Percentiles rank a stretch among this genome's conserved stretches.
These are phyloP conservation scores for Perccottus glenii DNA, from an alignment of 2,113 vertebrate genomes.

Conservation along the genomic window DNA sequence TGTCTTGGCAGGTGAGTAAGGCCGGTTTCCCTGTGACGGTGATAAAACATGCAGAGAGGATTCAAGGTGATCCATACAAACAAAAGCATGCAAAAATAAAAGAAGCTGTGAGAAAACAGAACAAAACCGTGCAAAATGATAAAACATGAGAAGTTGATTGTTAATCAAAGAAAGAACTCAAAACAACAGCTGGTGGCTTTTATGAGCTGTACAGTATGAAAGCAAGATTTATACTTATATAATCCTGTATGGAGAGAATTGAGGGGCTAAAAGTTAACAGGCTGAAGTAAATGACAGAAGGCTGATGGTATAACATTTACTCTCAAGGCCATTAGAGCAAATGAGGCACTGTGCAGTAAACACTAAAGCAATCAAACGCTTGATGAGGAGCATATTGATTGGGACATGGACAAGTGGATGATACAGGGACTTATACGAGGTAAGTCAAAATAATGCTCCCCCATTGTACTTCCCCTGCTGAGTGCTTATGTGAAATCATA, in stretches of 20 bases:
- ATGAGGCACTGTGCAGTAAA: slow-evolving; percentile 75
- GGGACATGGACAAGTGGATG: slow-evolving; percentile 51
- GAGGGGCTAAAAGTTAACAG: slow-evolving; percentile 68
- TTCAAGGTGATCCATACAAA: slow-evolving; percentile 36
- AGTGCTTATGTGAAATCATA: slow-evolving; percentile 16
- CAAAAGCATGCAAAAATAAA: slow-evolving; percentile 25
- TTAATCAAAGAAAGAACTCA: slow-evolving; percentile 39
- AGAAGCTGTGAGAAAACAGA: slow-evolving; percentile 32
- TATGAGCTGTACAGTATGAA: slow-evolving; percentile 35
- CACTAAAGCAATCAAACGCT: slow-evolving; percentile 73
- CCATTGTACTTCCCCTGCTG: neutral
- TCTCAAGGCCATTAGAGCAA: slow-evolving; percentile 70
- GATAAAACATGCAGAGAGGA: slow-evolving; percentile 57
- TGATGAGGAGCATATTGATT: slow-evolving; percentile 72
- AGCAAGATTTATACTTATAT: slow-evolving; percentile 41
- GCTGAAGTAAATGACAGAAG: slow-evolving; percentile 63
- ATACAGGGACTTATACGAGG: slow-evolving; percentile 35
- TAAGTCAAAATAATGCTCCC: slow-evolving; percentile 29
- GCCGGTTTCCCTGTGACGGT: slow-evolving; percentile 75
- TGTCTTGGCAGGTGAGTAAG: slow-evolving; percentile 79
- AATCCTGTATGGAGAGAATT: slow-evolving; percentile 46
- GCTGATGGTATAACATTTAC: slow-evolving; percentile 70
- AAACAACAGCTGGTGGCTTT: slow-evolving; percentile 54
- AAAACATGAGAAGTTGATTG: slow-evolving; percentile 11
- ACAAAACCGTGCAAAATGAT: slow-evolving; percentile 7